These are phyloP conservation scores for Aphaenogaster floridana DNA, from an alignment of 1,140 invertebrate genomes.

Conservation along the genomic window DNA sequence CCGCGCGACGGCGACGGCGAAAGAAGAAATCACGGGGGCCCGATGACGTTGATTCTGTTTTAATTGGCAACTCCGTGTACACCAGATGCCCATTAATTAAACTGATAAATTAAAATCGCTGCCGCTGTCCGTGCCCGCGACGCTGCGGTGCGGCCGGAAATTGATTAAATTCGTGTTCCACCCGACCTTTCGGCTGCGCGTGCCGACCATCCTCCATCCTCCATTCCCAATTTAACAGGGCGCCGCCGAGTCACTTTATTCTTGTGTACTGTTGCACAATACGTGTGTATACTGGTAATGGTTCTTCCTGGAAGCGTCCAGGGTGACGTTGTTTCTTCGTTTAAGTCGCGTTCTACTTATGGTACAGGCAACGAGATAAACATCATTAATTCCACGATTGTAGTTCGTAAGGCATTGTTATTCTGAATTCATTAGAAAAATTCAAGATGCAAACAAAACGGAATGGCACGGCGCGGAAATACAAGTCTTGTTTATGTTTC, in stretches of 20 bases:
- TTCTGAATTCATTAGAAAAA: conserved; percentile 35
- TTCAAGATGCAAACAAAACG: not conserved
- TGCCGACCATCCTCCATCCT: not conserved
- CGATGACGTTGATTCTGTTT: conserved; percentile 55
- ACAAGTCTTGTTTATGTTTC: conserved; percentile 25
- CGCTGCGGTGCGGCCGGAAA: conserved; percentile 33
- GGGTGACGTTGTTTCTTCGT: not conserved
- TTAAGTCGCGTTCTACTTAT: conserved; percentile 9
- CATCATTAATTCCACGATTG: conserved; percentile 20
- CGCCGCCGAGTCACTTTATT: conserved; percentile 10
- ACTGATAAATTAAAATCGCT: conserved; percentile 57
- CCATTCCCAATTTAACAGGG: conserved; percentile 31
- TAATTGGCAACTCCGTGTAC: conserved; percentile 42
- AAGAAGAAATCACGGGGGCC: conserved; percentile 33
- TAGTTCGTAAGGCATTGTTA: conserved; percentile 33
- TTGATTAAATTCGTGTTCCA: conserved; percentile 51
- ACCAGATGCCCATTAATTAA: conserved; percentile 56
- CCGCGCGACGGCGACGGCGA: not conserved
- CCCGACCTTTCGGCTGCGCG: conserved; percentile 13
- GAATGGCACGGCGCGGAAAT: not conserved
- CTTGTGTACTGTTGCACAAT: not conserved
- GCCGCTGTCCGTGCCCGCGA: not conserved
- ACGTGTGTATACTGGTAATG: not conserved
- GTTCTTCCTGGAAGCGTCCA: not conserved
- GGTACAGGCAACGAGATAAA: not conserved